Evolutionary conservation across 2,797 vertebrate genomes (phyloP).

Genomic region (Poecilia wingei): DNA sequence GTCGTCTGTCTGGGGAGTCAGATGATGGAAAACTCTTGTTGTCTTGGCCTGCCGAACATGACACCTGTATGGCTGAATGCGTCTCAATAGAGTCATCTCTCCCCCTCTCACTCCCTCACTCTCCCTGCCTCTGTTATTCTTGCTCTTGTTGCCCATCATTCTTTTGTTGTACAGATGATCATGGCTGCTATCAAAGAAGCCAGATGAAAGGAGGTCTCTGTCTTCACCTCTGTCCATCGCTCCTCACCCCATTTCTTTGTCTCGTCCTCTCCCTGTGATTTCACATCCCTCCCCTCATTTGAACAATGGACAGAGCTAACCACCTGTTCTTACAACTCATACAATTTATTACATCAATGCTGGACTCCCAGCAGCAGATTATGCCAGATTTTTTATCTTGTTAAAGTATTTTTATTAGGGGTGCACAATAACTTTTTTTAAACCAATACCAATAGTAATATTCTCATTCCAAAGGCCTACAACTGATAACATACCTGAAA

Average conservation of each 20-base stretch:
- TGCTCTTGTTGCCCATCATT: slow-evolving; percentile 58
- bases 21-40: slow-evolving; percentile 66
- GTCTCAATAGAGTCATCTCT: slow-evolving; percentile 65
- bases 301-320: slow-evolving; percentile 72
- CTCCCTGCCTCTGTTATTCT: slow-evolving; percentile 43
- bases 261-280: slow-evolving; percentile 58
- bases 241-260: slow-evolving; percentile 65
- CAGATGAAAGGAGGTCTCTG: slow-evolving; percentile 79
- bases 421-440: no score
- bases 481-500: no score
- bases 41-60: slow-evolving; percentile 64
- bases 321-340: slow-evolving; percentile 67
- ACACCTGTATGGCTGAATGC: slow-evolving; percentile 71
- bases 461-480: no score
- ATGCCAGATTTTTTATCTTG: slow-evolving; percentile 8
- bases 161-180: slow-evolving; percentile 75
- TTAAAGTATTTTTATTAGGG: background rate
- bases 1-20: slow-evolving; percentile 43
- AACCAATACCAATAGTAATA: no score
- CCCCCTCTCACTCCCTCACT: slow-evolving; percentile 14
- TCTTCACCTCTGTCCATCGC: slow-evolving; percentile 77
- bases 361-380: slow-evolving; percentile 16
- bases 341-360: slow-evolving; percentile 22
- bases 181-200: slow-evolving; percentile 74
- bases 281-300: slow-evolving; percentile 56